Percentiles rank a stretch among this genome's conserved stretches.
Conservation (phyloP, 2,888 invertebrate species). For the Chymomyza amoena region DNA sequence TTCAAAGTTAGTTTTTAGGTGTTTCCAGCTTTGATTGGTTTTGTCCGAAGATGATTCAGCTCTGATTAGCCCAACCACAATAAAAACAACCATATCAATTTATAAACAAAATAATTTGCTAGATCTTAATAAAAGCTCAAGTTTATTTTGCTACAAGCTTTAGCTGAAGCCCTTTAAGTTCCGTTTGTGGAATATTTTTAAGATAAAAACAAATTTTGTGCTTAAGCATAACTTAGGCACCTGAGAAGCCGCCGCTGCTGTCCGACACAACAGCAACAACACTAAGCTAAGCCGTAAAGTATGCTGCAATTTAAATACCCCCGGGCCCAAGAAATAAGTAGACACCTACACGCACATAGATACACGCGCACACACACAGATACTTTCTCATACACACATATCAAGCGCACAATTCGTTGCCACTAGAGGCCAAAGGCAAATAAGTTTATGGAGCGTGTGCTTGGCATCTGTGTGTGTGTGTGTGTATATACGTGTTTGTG, state of each 20-base stretch:
- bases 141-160: background rate
- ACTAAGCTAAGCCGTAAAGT: background rate
- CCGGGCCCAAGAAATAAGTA: background rate
- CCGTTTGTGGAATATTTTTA: background rate
- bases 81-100: background rate
- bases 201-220: background rate
- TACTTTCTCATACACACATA: background rate
- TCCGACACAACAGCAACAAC: background rate
- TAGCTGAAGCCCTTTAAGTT: background rate
- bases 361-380: background rate
- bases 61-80: background rate
- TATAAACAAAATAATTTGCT: background rate
- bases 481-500: background rate
- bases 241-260: background rate
- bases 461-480: background rate
- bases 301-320: constrained; percentile 1
- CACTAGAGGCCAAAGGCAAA: constrained; percentile 22
- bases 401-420: background rate
- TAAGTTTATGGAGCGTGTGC: constrained; percentile 4
- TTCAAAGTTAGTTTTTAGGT: background rate
- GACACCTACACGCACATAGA: background rate
- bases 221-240: constrained; percentile 1
- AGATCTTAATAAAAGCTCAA: background rate
- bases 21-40: background rate
- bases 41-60: background rate